Percentiles rank a stretch among this genome's conserved stretches.
These are phyloP conservation scores for Athetis lepigone DNA, from an alignment of 2,888 invertebrate species.

Conservation along the genomic window DNA sequence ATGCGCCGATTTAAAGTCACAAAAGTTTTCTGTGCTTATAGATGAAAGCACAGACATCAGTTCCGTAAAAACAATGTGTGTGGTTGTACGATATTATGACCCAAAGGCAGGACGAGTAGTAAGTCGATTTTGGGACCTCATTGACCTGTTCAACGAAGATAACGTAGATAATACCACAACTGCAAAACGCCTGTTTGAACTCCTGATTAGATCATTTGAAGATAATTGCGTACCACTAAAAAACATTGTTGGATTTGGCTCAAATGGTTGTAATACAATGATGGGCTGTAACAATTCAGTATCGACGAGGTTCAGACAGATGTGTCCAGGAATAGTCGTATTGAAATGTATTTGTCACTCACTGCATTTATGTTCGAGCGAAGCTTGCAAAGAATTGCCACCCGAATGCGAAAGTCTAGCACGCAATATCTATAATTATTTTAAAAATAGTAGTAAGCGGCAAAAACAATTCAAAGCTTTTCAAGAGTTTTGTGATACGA, in stretches of 20 bases:
- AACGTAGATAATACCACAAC: too few relatives aligned
- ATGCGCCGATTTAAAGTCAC: too few relatives aligned
- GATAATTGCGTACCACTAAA: neutral
- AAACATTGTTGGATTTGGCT: neutral
- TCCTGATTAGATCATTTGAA: neutral
- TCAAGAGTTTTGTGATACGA: neutral
- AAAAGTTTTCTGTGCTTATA: too few relatives aligned
- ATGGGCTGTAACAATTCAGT: neutral
- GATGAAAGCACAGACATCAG: too few relatives aligned
- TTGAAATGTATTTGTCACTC: neutral
- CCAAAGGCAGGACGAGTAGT: too few relatives aligned
- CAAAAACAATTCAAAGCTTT: neutral
- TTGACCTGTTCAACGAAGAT: too few relatives aligned
- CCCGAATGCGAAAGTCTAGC: neutral
- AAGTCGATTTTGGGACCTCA: too few relatives aligned
- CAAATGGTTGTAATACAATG: neutral
- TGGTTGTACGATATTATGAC: too few relatives aligned
- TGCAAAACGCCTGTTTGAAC: neutral
- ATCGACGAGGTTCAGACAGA: neutral
- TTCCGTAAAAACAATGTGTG: too few relatives aligned
- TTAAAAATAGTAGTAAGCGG: neutral
- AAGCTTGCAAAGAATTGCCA: neutral
- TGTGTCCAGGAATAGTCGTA: neutral
- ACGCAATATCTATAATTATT: neutral
- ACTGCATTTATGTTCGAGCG: neutral